These are phyloP conservation scores for Panulirus ornatus DNA, from an alignment of 1,140 invertebrate genomes.

Conservation along the genomic window DNA sequence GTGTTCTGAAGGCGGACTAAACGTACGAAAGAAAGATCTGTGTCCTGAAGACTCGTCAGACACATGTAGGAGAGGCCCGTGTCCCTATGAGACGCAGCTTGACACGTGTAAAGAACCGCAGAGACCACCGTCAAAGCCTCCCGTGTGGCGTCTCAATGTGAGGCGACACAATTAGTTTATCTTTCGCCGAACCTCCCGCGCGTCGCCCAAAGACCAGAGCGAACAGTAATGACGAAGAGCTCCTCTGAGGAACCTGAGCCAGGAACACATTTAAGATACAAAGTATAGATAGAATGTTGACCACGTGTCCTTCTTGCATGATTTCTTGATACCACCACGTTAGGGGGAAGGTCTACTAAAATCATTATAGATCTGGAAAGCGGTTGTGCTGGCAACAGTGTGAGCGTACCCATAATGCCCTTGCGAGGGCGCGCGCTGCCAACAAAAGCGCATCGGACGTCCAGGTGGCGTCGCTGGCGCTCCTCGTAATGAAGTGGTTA, in stretches of 20 bases:
- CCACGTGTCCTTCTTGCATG: too few relatives aligned
- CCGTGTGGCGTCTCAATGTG: slow-evolving; percentile 5
- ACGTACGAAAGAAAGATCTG: not conserved
- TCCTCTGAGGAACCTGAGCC: too few relatives aligned
- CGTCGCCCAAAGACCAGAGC: too few relatives aligned
- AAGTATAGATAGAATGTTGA: too few relatives aligned
- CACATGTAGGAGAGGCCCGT: too few relatives aligned
- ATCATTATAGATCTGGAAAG: too few relatives aligned
- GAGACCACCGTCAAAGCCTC: not conserved
- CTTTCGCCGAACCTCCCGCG: slow-evolving; percentile 5
- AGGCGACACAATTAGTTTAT: slow-evolving; percentile 45
- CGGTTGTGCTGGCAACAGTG: not conserved
- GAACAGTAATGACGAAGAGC: too few relatives aligned
- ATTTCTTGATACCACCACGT: too few relatives aligned
- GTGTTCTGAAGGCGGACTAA: not conserved
- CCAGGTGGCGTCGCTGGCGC: slow-evolving; percentile 39
- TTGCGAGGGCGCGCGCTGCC: not conserved
- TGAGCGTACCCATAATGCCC: not conserved
- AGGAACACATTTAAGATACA: too few relatives aligned
- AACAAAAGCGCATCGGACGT: slow-evolving; percentile 26
- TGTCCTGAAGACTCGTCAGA: too few relatives aligned
- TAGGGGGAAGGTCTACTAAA: too few relatives aligned
- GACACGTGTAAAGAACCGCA: slow-evolving; percentile 35
- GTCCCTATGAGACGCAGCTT: not conserved
- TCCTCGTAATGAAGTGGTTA: slow-evolving; percentile 49